A percentile compares a stretch with the other conserved stretches of the same genome.
phyloP scores from a whole-genome alignment of 2,888 invertebrate species.

The Villa cingulata region DNA sequence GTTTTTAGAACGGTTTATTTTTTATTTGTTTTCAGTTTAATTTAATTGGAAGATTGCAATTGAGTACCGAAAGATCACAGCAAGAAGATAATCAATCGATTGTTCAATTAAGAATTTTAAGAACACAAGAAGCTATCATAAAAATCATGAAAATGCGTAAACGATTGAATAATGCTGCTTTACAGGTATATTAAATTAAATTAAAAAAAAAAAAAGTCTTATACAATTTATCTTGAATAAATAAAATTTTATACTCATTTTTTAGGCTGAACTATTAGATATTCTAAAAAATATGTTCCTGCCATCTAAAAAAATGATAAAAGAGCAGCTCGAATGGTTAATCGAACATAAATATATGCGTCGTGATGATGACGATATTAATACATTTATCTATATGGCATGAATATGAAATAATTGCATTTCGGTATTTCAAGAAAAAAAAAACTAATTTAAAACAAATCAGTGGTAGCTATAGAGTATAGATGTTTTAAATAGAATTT shows the following conservation, averaged over 20 bases:
- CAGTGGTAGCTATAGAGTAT: no score
- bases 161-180: slow-evolving; percentile 78
- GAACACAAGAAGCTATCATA: slow-evolving; percentile 94
- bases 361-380: slow-evolving; percentile 93
- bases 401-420: no score
- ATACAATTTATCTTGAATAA: slow-evolving; percentile 1
- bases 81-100: slow-evolving; percentile 98
- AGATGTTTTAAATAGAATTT: no score
- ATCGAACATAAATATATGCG: slow-evolving; percentile 98
- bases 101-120: slow-evolving; percentile 85
- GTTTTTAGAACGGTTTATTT: no score
- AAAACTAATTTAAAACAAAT: no score
- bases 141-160: slow-evolving; percentile 99
- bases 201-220: not conserved
- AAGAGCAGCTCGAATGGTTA: slow-evolving; percentile 98
- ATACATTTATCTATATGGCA: slow-evolving; percentile 96
- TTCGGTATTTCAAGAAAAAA: no score
- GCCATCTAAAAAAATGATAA: slow-evolving; percentile 98
- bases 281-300: slow-evolving; percentile 99
- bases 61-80: slow-evolving; percentile 89
- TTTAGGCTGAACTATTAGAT: slow-evolving; percentile 84
- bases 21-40: slow-evolving; percentile 46
- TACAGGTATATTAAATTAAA: slow-evolving; percentile 47
- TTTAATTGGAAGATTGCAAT: slow-evolving; percentile 85
- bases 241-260: slow-evolving; percentile 14